phyloP scores from a whole-genome alignment of 1,140 invertebrate species.

The Olivierus martensii region DNA sequence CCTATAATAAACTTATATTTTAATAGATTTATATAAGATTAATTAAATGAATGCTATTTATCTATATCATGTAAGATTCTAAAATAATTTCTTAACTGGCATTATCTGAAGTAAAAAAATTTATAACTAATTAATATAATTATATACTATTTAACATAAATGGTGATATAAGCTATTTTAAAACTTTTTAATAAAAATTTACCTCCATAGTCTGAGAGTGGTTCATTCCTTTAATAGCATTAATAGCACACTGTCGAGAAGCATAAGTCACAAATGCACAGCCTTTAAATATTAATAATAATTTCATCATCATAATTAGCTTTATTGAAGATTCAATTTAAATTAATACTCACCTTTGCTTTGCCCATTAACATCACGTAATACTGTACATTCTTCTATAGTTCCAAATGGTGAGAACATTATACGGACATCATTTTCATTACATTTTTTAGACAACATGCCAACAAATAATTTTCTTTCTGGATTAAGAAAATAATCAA shows the following conservation, averaged over 20 bases:
- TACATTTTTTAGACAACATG: constrained; percentile 94
- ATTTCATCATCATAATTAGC: too few species aligned
- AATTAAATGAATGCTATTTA: too few species aligned
- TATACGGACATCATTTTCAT: constrained; percentile 86
- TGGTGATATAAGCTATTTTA: too few species aligned
- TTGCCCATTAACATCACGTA: constrained; percentile 79
- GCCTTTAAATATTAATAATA: too few species aligned
- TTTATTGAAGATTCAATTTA: too few species aligned
- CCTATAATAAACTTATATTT: too few species aligned
- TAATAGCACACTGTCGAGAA: constrained; percentile 87
- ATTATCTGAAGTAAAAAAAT: too few species aligned
- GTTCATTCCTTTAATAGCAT: constrained; percentile 92
- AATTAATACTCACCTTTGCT: constrained; percentile 52
- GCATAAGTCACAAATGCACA: constrained; percentile 98
- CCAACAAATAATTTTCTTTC: constrained; percentile 97
- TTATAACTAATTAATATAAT: too few species aligned
- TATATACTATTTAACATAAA: too few species aligned
- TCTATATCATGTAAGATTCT: too few species aligned
- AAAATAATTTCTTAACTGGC: too few species aligned
- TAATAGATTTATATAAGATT: too few species aligned
- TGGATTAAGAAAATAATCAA: constrained; percentile 33
- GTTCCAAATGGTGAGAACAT: constrained; percentile 87
- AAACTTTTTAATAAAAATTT: constrained; percentile 22
- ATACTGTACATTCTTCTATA: constrained; percentile 96
- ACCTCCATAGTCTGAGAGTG: constrained; percentile 98